phyloP scores from a whole-genome alignment of 2,888 invertebrate species.

The Volucella zonaria region DNA sequence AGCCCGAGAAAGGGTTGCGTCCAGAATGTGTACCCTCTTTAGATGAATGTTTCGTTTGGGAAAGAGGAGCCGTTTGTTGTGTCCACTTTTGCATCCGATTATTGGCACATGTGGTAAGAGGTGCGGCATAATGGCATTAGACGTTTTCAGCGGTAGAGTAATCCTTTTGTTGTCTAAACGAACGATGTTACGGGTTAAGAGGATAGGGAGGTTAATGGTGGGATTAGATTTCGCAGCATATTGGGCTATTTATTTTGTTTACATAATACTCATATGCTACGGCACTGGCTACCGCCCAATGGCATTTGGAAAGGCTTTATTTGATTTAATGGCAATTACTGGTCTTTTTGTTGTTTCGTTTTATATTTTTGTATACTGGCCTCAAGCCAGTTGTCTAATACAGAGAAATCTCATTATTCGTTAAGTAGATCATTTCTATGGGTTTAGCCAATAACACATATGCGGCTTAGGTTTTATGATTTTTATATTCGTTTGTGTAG shows the following conservation, averaged over 20 bases:
- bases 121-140: conserved; percentile 30
- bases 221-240: background rate
- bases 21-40: conserved; percentile 21
- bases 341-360: too few species aligned
- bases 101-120: conserved; percentile 56
- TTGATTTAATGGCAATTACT: too few species aligned
- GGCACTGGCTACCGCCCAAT: background rate
- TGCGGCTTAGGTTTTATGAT: too few species aligned
- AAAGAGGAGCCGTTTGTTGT: conserved; percentile 5
- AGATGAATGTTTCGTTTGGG: conserved; percentile 48
- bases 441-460: too few species aligned
- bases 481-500: too few species aligned
- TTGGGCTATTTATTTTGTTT: conserved; percentile 15
- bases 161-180: background rate
- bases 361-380: too few species aligned
- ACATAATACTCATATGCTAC: background rate
- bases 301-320: background rate
- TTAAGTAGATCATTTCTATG: too few species aligned
- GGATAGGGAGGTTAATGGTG: background rate
- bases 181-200: background rate
- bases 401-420: too few species aligned
- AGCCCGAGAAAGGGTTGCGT: conserved; percentile 24
- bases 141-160: conserved; percentile 21
- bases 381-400: too few species aligned
- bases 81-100: conserved; percentile 51